Base-by-base conservation (phyloP, 2,797 vertebrate species). In the Lutjanus campechanus region DNA sequence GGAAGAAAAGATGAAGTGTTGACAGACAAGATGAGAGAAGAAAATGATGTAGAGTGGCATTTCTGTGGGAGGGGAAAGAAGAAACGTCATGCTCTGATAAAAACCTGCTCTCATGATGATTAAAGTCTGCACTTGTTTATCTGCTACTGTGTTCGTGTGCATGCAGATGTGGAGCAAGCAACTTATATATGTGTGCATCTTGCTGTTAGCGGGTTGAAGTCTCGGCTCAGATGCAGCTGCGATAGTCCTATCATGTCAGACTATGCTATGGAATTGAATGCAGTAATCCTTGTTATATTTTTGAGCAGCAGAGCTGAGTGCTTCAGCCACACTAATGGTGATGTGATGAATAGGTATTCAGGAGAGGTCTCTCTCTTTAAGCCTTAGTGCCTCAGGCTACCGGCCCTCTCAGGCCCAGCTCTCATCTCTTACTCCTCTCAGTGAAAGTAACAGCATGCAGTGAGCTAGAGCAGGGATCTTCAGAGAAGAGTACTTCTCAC, bases 301-400 rank as follows among this genome's bases (percentile, higher is more conserved):
- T 84, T 75, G 66, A 86, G 86, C 73, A 54, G 82, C 66, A 55
- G 55, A 86, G 65, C 76, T 68, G 82, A 91, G 85, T 88, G 85
- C 85, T 86, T 89, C 87, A 86, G 86, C 90, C 81, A 82, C 89
- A 77, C 84, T 91, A 93, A 92, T 90, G 86, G 91, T 73, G 85
- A 87, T 86, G 82, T 89, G 91, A 93, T 92, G 89, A 92, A 91
- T 93, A 93, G 92, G 83, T 93, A 92, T 91, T 93, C 93, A 90
- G 87, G 75, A 88, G 88, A 84, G 84, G 87, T 91, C 79, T 79
- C 85, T 88, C 88, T 92, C 86, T 93, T 91, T 90, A 85, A 81
- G 89, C 81, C 85, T 77, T 74, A 76, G 75, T 71, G 91, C 93
- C 89, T 90, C 81, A 17, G 89, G 92, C 89, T 84, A 72, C 73